These are phyloP conservation scores for chimpanzee (Pan troglodytes) DNA, from an alignment of 2,113 vertebrate species.

Conservation along the genomic window NHGRI_mPanTro3-v2.1_pri NC_072416.2:84963501-84964000, in stretches of 20 bases:
- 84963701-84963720: neutral
- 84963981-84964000: too few species aligned
- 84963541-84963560: too few species aligned
- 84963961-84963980: neutral
- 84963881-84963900: neutral
- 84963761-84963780: fast-evolving
- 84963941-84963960: neutral
- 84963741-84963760: neutral
- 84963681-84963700: too few species aligned
- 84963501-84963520: too few species aligned
- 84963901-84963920: neutral
- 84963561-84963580: neutral
- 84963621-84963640: neutral
- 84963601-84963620: neutral
- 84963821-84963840: fast-evolving
- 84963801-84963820: fast-evolving
- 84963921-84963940: neutral
- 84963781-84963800: neutral
- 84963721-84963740: neutral
- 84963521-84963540: neutral
- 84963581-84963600: neutral
- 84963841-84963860: too few species aligned
- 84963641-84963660: neutral
- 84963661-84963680: neutral
- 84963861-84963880: neutral